Evolutionary conservation across 2,888 invertebrate species (phyloP).

Genomic region (Chloromyia formosa): DNA sequence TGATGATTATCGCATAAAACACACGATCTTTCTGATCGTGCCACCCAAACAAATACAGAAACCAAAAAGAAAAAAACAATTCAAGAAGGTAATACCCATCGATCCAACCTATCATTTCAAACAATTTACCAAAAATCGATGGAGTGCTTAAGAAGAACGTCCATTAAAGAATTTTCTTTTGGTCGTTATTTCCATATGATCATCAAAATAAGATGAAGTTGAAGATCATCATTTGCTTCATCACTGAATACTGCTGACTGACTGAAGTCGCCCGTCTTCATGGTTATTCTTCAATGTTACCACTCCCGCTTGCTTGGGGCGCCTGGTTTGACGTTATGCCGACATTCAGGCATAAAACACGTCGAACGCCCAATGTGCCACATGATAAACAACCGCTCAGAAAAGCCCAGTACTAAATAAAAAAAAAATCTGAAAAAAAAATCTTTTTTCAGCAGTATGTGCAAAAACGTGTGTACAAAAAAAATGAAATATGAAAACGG

Average conservation of each 20-base stretch:
- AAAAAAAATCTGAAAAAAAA: background rate
- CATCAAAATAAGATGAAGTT: too few species aligned
- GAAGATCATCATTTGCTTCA: too few species aligned
- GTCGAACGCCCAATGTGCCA: conserved; percentile 22
- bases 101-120: conserved; percentile 9
- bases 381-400: conserved; percentile 27
- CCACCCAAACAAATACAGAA: background rate
- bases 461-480: background rate
- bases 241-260: too few species aligned
- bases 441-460: background rate
- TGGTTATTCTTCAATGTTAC: conserved; percentile 20
- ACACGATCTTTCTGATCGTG: background rate
- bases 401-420: background rate
- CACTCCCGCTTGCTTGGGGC: conserved; percentile 28
- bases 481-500: background rate
- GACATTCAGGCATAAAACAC: conserved; percentile 35
- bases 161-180: conserved; percentile 8
- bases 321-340: conserved; percentile 29
- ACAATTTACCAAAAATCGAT: conserved; percentile 14
- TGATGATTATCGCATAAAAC: conserved; percentile 9
- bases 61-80: background rate
- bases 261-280: background rate
- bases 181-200: conserved; percentile 31
- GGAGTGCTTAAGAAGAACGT: background rate
- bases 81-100: background rate